Evolutionary conservation across 1,140 invertebrate species (phyloP), one percentile per base, ranked within the genome.

Genomic region (Drosophila watanabei): DNA sequence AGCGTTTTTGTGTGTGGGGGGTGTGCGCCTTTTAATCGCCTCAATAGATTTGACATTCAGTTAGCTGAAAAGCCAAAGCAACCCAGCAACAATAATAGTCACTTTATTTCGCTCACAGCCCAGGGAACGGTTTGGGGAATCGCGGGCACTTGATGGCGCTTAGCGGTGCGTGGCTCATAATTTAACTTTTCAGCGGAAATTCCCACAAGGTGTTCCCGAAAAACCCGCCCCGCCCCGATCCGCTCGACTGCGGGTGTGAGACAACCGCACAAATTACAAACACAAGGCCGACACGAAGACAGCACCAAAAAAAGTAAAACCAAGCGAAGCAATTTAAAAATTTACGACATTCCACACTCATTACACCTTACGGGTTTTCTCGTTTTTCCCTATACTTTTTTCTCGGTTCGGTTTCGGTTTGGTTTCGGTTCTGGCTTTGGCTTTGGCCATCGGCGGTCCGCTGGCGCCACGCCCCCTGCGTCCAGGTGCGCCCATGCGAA

Each of bases 21-120:
- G 46, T 52, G 59, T 56, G 60, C 59, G 73, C 65, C 61, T 71
- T 80, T 88, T 80, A 81, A 86, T 82, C 79, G 76, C 63, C 59
- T 72, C 80, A 87, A 89, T 89, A 89, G 85, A 89, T 89, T 89
- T 89, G 85, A 89, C 85, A 89, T 89, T 89, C 85, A 89, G 81
- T 88, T 88, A 88, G 81, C 65, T 81, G 75, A 69, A 81, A 45
- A 43, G 58, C 18, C 56, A 41, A 37, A 73, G 35, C 35, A 16
- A 24, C 57, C 32, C 63, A 61, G 32, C 35, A 45, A 16, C 32
- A 46, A 66, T 79, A 48, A 30, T 20, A 46, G 39, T 66, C 69
- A 73, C 46, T 52, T 60, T 73, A 61, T 52, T 73, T 76, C 48
- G 41, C 56, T 56, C 24, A 61, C 32, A 24, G 68, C 37, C 56